Conservation (phyloP, 2,888 invertebrate species). For the Cylindroiulus punctatus region DNA sequence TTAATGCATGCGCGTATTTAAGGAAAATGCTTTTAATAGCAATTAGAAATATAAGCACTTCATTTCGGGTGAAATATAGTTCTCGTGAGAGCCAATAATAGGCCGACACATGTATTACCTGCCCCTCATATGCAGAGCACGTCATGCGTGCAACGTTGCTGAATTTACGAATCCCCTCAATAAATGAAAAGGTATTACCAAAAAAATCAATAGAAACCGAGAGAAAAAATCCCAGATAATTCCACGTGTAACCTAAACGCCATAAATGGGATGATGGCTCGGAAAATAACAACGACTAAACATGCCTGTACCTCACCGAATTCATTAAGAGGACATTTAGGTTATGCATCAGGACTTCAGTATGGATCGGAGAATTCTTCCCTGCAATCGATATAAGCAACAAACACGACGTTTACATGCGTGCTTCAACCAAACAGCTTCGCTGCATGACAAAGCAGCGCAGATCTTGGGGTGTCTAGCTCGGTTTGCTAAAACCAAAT, state of each 20-base stretch:
- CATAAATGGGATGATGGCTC: background rate
- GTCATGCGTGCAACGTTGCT: conserved; percentile 7
- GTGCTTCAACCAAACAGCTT: too few species aligned
- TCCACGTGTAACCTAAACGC: background rate
- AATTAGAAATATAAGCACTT: conserved; percentile 42
- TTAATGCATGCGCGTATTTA: conserved; percentile 29
- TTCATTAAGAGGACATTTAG: background rate
- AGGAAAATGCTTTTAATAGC: conserved; percentile 42
- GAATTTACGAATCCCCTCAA: conserved; percentile 16
- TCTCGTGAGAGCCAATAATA: conserved; percentile 28
- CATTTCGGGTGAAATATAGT: conserved; percentile 29
- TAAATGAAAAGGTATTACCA: conserved; percentile 15
- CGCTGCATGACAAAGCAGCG: too few species aligned
- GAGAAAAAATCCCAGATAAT: background rate
- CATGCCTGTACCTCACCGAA: background rate
- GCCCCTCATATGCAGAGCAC: background rate
- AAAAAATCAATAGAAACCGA: background rate
- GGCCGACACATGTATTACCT: conserved; percentile 29
- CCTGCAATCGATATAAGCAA: background rate
- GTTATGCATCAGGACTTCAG: background rate
- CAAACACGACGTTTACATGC: too few species aligned
- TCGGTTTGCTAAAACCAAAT: too few species aligned
- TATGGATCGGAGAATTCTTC: too few species aligned
- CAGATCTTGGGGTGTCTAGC: too few species aligned
- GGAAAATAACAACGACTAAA: background rate